A percentile compares a stretch with the other conserved stretches of the same genome.
phyloP scores from a whole-genome alignment of 2,888 invertebrate species.

The Belgica antarctica region DNA sequence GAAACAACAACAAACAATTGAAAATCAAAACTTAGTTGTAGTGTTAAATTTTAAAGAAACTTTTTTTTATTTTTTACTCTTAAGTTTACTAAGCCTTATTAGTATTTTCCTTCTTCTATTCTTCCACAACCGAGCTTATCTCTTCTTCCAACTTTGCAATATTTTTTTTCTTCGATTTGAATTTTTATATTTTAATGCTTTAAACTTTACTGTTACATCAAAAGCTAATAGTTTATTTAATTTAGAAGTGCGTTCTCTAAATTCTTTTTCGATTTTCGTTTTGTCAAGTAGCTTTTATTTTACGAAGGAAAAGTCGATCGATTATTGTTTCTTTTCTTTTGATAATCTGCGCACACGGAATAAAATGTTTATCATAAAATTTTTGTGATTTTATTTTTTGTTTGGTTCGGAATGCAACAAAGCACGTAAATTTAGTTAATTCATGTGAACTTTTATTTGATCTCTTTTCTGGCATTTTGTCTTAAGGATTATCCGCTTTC shows the following conservation, averaged over 20 bases:
- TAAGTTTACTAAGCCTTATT: background rate
- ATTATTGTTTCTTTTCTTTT: background rate
- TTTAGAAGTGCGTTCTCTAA: too few species aligned
- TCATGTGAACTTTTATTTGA: background rate
- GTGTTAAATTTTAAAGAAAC: background rate
- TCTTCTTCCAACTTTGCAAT: too few species aligned
- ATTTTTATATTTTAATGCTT: background rate
- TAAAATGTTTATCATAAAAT: too few species aligned
- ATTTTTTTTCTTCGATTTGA: background rate
- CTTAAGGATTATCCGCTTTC: too few species aligned
- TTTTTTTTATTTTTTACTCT: background rate
- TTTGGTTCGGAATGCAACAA: background rate
- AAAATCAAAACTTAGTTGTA: background rate
- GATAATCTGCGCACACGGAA: background rate
- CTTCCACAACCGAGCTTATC: background rate
- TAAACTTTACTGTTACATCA: too few species aligned
- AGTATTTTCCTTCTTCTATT: background rate
- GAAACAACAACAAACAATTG: constrained; percentile 1
- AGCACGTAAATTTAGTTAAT: background rate
- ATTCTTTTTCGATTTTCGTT: too few species aligned
- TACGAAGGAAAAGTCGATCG: too few species aligned
- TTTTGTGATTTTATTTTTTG: background rate
- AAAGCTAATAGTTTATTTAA: too few species aligned
- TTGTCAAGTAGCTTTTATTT: too few species aligned
- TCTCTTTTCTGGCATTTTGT: constrained; percentile 2